Evolutionary conservation across 2,888 invertebrate species (phyloP).

Genomic region (Hypercompe scribonia): DNA sequence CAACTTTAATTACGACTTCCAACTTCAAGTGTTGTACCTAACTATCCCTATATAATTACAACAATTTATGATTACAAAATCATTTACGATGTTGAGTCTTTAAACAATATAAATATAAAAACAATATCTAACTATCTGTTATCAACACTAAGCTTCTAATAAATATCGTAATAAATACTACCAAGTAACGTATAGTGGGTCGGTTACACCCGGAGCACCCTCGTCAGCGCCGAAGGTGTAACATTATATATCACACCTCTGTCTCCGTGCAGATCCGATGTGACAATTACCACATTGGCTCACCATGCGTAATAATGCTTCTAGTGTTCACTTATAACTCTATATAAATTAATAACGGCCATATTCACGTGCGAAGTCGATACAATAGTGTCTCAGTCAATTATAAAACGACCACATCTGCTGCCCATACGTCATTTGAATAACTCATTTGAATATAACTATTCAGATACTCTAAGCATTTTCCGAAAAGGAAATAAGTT

Average conservation of each 20-base stretch:
- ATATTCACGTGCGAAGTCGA: not conserved
- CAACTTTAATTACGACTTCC: too few relatives aligned
- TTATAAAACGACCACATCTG: not conserved
- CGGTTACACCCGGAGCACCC: not conserved
- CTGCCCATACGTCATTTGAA: too few relatives aligned
- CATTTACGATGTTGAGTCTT: too few relatives aligned
- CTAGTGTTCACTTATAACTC: not conserved
- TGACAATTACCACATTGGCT: constrained; percentile 4
- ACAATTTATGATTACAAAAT: too few relatives aligned
- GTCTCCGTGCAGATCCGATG: not conserved
- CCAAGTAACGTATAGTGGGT: not conserved
- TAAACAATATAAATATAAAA: not conserved
- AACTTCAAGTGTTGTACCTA: too few relatives aligned
- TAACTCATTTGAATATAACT: too few relatives aligned
- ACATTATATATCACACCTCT: constrained; percentile 6
- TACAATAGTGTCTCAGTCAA: not conserved
- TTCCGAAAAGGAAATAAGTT: too few relatives aligned
- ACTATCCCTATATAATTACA: too few relatives aligned
- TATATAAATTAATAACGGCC: too few relatives aligned
- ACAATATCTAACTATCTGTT: not conserved
- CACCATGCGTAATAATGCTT: not conserved
- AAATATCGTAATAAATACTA: not conserved
- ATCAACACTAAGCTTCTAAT: not conserved
- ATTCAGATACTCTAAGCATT: too few relatives aligned
- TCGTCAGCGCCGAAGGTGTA: constrained; percentile 9